Conservation (phyloP, 2,888 invertebrate species). For the Andrena bicolor region DNA sequence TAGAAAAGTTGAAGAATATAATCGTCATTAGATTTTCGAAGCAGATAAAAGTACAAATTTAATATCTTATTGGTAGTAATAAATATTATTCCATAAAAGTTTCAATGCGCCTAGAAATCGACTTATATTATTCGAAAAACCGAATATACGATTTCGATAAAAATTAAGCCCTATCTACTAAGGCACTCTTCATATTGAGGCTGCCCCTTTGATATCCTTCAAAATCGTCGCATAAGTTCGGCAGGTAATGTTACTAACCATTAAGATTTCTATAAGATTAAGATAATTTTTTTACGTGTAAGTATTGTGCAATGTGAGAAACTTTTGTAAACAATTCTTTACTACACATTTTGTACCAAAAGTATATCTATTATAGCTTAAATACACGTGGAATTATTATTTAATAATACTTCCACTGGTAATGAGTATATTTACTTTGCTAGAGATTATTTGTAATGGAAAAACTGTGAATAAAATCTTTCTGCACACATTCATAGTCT, state of each 20-base stretch:
- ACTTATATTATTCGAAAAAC: constrained; percentile 4
- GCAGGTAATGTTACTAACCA: constrained; percentile 29
- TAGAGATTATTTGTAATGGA: neutral
- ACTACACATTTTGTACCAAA: constrained; percentile 35
- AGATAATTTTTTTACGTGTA: constrained; percentile 20
- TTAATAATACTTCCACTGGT: too few species aligned
- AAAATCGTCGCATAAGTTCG: constrained; percentile 34
- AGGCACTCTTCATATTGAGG: constrained; percentile 68
- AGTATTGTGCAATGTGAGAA: constrained; percentile 14
- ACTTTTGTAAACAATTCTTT: constrained; percentile 8
- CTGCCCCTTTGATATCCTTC: constrained; percentile 49
- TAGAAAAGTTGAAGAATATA: neutral
- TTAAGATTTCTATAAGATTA: neutral
- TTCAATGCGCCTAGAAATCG: neutral
- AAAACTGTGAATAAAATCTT: neutral
- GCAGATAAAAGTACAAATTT: constrained; percentile 16
- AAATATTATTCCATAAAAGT: constrained; percentile 17
- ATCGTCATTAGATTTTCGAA: neutral
- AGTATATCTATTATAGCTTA: neutral
- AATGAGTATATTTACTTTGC: too few species aligned
- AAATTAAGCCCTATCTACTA: constrained; percentile 55
- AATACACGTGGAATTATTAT: constrained; percentile 9
- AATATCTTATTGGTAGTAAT: neutral
- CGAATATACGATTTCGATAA: constrained; percentile 29
- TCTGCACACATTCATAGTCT: neutral